Conservation (phyloP, 53 echinoderm and acorn worm species). For the Antedon mediterranea region DNA sequence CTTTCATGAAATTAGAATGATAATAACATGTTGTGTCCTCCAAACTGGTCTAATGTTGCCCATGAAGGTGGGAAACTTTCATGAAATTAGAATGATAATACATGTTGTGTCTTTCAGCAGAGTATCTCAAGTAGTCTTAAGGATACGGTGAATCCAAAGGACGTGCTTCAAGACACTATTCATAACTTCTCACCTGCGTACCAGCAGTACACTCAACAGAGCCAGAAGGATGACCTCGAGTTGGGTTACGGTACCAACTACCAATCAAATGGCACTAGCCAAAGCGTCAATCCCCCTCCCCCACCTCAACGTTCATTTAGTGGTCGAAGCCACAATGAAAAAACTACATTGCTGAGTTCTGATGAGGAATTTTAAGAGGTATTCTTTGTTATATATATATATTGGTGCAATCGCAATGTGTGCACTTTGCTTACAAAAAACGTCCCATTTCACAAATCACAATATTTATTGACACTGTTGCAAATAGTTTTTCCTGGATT, state of each 20-base stretch:
- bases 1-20: background rate
- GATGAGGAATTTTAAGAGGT: constrained; percentile 51
- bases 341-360: constrained; percentile 80
- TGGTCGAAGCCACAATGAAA: constrained; percentile 64
- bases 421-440: background rate
- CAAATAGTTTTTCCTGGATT: too few species aligned
- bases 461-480: too few species aligned
- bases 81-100: background rate
- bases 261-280: constrained; percentile 7
- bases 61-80: too few species aligned
- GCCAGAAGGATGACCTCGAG: constrained; percentile 36
- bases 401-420: background rate
- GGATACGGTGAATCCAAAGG: constrained; percentile 92
- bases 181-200: constrained; percentile 98
- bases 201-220: constrained; percentile 98
- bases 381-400: background rate
- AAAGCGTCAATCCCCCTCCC: constrained; percentile 6
- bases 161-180: constrained; percentile 96
- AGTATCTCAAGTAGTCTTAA: constrained; percentile 92
- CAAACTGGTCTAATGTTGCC: too few species aligned
- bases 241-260: constrained; percentile 49
- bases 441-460: background rate
- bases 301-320: constrained; percentile 21
- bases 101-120: constrained; percentile 28
- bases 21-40: background rate